Conservation (phyloP, 64 coral and sea anemone genomes). For the Pocillopora verrucosa region DNA sequence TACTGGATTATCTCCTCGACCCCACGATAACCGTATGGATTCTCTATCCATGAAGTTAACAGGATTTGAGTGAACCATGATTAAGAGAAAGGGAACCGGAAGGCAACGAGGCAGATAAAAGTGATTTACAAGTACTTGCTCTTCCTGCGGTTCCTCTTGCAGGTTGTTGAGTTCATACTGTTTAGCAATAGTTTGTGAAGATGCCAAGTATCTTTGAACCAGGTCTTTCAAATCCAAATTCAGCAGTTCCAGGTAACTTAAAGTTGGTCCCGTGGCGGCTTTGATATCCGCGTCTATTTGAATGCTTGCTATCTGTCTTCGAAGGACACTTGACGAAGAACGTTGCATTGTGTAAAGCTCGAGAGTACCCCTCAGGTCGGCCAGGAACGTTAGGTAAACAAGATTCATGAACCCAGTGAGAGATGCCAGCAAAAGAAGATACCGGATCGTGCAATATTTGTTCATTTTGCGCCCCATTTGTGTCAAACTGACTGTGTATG, state of each 20-base stretch:
- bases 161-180: conserved; percentile 13
- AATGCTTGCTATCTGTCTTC: conserved; percentile 48
- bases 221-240: conserved; percentile 44
- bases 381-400: conserved; percentile 26
- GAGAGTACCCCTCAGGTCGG: conserved; percentile 11
- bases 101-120: background rate
- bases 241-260: conserved; percentile 46
- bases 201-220: conserved; percentile 20
- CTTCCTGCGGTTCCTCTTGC: background rate
- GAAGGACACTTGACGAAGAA: background rate
- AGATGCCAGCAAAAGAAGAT: conserved; percentile 18
- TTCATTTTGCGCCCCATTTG: conserved; percentile 1
- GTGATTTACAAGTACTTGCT: background rate
- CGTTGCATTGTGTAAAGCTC: conserved; percentile 26
- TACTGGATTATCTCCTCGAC: conserved; percentile 41
- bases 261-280: background rate
- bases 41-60: conserved; percentile 38
- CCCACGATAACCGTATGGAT: conserved; percentile 48
- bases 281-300: conserved; percentile 25
- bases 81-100: conserved; percentile 23
- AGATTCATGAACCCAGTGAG: conserved; percentile 35
- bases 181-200: conserved; percentile 9
- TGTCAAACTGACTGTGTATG: conserved; percentile 3
- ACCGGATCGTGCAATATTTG: conserved; percentile 1
- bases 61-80: conserved; percentile 51